phyloP scores from a whole-genome alignment of 1,140 invertebrate species.

The roundworm (Caenorhabditis elegans) region DNA sequence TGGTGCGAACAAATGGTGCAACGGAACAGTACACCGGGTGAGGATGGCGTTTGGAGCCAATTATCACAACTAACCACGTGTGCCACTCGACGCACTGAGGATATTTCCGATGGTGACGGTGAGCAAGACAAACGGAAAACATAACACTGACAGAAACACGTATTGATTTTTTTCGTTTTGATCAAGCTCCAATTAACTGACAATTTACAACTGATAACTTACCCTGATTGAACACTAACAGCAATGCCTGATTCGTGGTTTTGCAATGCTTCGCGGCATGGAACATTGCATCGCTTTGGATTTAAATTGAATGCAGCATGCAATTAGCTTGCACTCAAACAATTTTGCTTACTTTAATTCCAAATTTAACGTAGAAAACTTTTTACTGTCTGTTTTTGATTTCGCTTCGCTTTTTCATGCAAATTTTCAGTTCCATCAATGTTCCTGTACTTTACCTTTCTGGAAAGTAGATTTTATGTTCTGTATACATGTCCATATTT shows the following conservation, averaged over 20 bases:
- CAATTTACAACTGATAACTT: neutral
- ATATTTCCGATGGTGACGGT: conserved; percentile 12
- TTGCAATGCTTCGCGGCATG: neutral
- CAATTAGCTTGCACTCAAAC: neutral
- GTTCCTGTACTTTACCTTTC: neutral
- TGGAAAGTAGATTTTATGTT: neutral
- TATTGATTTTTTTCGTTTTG: neutral
- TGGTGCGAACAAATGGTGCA: conserved; percentile 55
- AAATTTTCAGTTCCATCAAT: neutral
- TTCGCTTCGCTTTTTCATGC: neutral
- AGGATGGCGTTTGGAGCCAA: conserved; percentile 33
- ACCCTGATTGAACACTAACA: neutral
- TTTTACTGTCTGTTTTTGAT: neutral
- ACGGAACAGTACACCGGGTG: conserved; percentile 5
- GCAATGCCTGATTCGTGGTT: neutral
- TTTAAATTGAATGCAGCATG: neutral
- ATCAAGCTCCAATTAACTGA: neutral
- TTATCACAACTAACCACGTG: conserved; percentile 34
- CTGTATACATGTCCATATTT: neutral
- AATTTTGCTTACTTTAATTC: no score
- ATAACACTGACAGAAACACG: neutral
- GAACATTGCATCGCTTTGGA: neutral
- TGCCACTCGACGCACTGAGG: conserved; percentile 7
- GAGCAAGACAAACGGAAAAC: neutral
- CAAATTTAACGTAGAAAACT: no score